Evolutionary conservation across 2,888 invertebrate genomes (phyloP).

Genomic region (Sericinus montela): DNA sequence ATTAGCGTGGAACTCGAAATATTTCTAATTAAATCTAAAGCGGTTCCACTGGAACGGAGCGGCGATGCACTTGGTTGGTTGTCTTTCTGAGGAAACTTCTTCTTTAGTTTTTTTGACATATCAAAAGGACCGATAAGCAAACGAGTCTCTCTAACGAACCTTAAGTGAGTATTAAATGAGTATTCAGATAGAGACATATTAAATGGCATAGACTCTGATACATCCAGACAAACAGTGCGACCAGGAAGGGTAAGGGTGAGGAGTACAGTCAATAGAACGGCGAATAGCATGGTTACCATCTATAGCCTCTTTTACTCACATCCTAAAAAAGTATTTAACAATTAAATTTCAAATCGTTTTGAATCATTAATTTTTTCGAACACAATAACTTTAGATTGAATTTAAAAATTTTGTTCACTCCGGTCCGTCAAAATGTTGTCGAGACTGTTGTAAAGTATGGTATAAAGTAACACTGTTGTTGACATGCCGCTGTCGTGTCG

Average conservation of each 20-base stretch:
- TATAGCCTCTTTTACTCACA: background rate
- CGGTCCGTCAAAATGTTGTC: no score
- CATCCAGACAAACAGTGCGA: background rate
- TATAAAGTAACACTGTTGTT: no score
- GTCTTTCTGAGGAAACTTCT: background rate
- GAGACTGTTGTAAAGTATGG: no score
- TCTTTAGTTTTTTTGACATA: slow-evolving; percentile 5
- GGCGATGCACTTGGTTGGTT: slow-evolving; percentile 10
- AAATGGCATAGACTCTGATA: background rate
- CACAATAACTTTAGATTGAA: no score
- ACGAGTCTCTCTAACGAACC: slow-evolving; percentile 4
- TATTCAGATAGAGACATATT: background rate
- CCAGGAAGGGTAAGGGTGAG: background rate
- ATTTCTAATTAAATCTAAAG: background rate
- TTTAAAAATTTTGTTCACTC: no score
- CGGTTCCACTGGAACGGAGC: background rate
- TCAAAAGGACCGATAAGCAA: slow-evolving; percentile 13
- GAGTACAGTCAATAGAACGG: background rate
- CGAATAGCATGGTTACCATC: background rate
- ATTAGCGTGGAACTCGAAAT: background rate
- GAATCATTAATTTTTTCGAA: no score
- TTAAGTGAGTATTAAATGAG: background rate
- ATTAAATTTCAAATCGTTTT: no score
- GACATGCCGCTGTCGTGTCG: no score
- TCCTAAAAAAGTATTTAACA: no score